Conservation (phyloP, 2,113 vertebrate genomes). For the Nothobranchius furzeri region DNA sequence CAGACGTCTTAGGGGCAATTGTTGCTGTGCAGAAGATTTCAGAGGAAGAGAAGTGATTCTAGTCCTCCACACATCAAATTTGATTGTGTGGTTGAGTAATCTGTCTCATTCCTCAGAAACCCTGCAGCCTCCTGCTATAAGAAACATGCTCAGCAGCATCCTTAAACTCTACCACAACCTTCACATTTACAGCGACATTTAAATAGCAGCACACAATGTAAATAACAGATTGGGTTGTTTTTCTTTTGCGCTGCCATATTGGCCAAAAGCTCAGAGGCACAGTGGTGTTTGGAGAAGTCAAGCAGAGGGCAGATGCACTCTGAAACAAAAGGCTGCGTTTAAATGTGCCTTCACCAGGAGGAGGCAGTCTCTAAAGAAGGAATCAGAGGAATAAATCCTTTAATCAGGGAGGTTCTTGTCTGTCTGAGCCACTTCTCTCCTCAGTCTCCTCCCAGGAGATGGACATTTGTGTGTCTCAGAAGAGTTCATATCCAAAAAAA, state of each 20-base stretch:
- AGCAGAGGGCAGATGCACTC: constrained; percentile 42
- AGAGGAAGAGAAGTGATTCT: not conserved
- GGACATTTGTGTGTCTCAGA: constrained; percentile 54
- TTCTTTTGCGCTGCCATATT: not conserved
- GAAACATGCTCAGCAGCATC: not conserved
- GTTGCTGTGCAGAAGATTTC: constrained; percentile 23
- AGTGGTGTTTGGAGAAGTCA: constrained; percentile 31
- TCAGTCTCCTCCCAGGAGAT: constrained; percentile 47
- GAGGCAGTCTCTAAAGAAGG: constrained; percentile 31
- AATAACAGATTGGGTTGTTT: constrained; percentile 4
- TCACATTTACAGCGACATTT: constrained; percentile 4
- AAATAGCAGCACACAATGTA: constrained; percentile 10
- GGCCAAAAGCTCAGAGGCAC: constrained; percentile 32
- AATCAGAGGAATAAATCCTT: constrained; percentile 39
- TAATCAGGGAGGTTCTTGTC: constrained; percentile 64
- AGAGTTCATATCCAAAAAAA: constrained; percentile 60
- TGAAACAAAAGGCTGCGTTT: constrained; percentile 33
- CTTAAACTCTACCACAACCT: not conserved
- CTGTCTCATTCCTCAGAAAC: not conserved
- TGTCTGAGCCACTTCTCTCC: constrained; percentile 53
- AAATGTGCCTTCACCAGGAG: constrained; percentile 26
- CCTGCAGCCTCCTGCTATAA: too few species aligned
- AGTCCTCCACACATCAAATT: not conserved
- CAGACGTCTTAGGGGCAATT: constrained; percentile 21
- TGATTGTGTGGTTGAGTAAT: not conserved